Base-by-base conservation (phyloP, 2,113 vertebrate species). In the Synchiropus splendidus region DNA sequence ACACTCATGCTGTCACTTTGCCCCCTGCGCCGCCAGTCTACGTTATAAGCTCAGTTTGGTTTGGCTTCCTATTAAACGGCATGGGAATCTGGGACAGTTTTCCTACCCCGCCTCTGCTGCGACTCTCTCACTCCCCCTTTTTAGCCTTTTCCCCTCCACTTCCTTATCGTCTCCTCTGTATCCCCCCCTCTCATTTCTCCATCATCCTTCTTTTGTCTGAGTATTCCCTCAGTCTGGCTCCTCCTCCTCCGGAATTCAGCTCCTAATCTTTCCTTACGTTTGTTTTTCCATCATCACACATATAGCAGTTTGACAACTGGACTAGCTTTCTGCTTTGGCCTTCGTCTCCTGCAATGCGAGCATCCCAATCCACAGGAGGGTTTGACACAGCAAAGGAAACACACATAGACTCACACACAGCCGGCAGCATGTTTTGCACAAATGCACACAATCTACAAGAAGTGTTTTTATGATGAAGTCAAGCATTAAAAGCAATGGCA, bases 31-130 rank as follows among this genome's bases (percentile, higher is more conserved):
- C 72, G 61, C 11, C 52, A 62, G 55, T 59, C 16, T 45, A 74
- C 72, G 68, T 74, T 57, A 77, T 53, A 41, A 46, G 67, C 39
- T 48, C 41, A 70, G 54, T 74, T 73, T 69, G 74, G 52, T 76
- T 79, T 64, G 60, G 37, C 70, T 79, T 63, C 68, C 70, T 70
- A 38, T 61, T 62, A 74, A 58, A 83, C 75, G 62, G 56, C 77
- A 58, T 79, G 54, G 79, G 59, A 69, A 83, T 70, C 63, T 33
- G 65, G 48, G 62, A 68, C 45, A 34, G 57, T 58, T 67, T 55
- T 62, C 51, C 32, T 45, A 41, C 39, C 33, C 50, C 30, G 59
- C 32, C 68, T 16, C 59, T 36, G 55, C 17, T 45, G 18, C 18
- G 48, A 36, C 37, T 35, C 37, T 58, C 35, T 21, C 46, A 36